Conservation (phyloP, 2,888 invertebrate species). For the Arge pagana region DNA sequence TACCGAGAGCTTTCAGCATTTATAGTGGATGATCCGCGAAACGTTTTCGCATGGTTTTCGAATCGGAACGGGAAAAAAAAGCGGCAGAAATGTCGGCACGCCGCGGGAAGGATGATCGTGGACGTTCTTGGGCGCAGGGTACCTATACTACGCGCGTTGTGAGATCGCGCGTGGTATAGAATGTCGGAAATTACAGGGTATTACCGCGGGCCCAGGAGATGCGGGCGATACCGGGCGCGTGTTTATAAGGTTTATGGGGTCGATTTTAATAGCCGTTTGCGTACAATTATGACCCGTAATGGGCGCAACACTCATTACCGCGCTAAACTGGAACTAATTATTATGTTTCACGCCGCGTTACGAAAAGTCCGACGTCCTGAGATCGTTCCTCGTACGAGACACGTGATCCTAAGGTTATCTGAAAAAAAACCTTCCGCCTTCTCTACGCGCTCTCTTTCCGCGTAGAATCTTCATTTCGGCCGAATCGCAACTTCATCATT, state of each 20-base stretch:
- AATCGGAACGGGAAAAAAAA: too few species aligned
- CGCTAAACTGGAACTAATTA: conserved; percentile 45
- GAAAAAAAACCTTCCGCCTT: too few species aligned
- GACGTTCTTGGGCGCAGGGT: too few species aligned
- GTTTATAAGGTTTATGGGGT: conserved; percentile 49
- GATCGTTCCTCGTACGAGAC: conserved; percentile 4
- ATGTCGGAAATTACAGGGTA: conserved; percentile 55
- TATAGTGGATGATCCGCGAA: too few species aligned
- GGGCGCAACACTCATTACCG: conserved; percentile 40
- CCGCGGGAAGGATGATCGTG: too few species aligned
- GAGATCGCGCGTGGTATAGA: conserved; percentile 39
- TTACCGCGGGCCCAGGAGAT: conserved; percentile 42
- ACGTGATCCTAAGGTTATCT: not conserved
- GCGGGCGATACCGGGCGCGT: conserved; percentile 41
- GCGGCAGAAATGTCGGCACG: too few species aligned
- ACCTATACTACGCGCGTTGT: too few species aligned
- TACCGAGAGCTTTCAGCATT: too few species aligned
- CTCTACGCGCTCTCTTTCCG: conserved; percentile 2
- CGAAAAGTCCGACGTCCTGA: conserved; percentile 31
- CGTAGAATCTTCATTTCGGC: too few species aligned
- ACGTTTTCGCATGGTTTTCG: too few species aligned
- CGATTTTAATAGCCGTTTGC: conserved; percentile 48
- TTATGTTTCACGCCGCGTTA: conserved; percentile 42
- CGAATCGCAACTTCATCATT: too few species aligned
- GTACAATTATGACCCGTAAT: conserved; percentile 47